Conservation (phyloP, 2,797 vertebrate genomes). For the Cuculus canorus region DNA sequence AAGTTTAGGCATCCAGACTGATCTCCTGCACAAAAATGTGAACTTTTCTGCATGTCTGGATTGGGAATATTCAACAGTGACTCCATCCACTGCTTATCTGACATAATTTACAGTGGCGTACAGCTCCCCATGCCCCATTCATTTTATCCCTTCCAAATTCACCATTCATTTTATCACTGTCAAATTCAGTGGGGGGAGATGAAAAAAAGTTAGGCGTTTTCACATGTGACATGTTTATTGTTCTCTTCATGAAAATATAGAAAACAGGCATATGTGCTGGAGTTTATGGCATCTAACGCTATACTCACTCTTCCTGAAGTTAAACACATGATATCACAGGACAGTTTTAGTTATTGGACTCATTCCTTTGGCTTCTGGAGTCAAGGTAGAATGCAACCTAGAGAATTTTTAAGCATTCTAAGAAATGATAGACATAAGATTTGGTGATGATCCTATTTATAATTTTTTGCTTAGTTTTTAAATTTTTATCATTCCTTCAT, state of each 20-base stretch:
- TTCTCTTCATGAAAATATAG: neutral
- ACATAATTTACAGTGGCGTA: neutral
- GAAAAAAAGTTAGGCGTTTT: neutral
- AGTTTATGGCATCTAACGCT: neutral
- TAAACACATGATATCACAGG: neutral
- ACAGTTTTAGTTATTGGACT: neutral
- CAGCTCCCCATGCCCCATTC: neutral
- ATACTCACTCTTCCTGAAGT: neutral
- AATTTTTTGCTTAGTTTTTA: neutral
- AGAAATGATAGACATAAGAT: neutral
- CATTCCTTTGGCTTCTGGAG: neutral
- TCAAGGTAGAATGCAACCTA: neutral
- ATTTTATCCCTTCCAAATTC: neutral
- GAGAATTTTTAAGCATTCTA: neutral
- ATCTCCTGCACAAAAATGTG: neutral
- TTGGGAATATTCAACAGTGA: neutral
- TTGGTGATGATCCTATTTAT: fast-evolving
- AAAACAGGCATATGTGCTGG: neutral
- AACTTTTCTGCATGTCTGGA: neutral
- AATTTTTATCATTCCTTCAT: neutral
- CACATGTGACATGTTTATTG: neutral
- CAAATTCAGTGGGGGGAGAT: neutral
- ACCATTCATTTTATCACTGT: neutral
- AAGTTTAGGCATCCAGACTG: neutral
- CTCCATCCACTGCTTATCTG: neutral